Conservation (phyloP, 2,888 invertebrate genomes). For the Nomada lathburiana region DNA sequence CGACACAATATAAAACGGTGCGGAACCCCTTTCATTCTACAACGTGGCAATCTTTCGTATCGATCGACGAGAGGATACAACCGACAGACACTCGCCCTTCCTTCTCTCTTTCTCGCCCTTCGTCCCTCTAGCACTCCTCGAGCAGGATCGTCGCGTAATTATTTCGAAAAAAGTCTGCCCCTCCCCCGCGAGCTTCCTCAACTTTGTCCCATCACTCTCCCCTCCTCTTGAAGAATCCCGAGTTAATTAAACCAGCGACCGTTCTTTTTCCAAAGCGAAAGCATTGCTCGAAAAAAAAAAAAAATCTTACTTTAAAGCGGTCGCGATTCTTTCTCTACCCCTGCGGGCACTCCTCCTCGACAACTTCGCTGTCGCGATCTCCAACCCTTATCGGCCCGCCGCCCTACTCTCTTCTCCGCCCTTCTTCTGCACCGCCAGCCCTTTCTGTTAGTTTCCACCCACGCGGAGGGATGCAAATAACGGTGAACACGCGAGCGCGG, state of each 20-base stretch:
- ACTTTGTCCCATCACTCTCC: background rate
- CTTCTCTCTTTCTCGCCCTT: too few species aligned
- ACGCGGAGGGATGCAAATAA: conserved; percentile 40
- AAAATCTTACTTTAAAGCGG: conserved; percentile 51
- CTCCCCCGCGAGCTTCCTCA: background rate
- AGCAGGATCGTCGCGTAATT: conserved; percentile 32
- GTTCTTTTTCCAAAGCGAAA: conserved; percentile 20
- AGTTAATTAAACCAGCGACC: conserved; percentile 55
- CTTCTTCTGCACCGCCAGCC: too few species aligned
- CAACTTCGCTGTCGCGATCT: conserved; percentile 19
- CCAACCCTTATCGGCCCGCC: background rate
- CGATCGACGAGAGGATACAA: conserved; percentile 1
- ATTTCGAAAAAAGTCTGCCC: conserved; percentile 33
- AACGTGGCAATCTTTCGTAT: background rate
- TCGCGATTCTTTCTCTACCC: conserved; percentile 46
- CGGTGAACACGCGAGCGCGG: conserved; percentile 20
- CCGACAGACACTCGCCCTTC: background rate
- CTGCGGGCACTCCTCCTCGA: conserved; percentile 8
- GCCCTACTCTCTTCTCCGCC: background rate
- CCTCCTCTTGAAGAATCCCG: conserved; percentile 16
- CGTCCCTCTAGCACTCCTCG: background rate
- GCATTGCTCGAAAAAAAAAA: conserved; percentile 23
- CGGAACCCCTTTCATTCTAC: background rate
- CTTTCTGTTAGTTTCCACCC: background rate
- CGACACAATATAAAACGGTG: background rate